These are phyloP conservation scores for Pygmarrhopalites habei DNA, from an alignment of 1,140 invertebrate genomes.

Conservation along the genomic window DNA sequence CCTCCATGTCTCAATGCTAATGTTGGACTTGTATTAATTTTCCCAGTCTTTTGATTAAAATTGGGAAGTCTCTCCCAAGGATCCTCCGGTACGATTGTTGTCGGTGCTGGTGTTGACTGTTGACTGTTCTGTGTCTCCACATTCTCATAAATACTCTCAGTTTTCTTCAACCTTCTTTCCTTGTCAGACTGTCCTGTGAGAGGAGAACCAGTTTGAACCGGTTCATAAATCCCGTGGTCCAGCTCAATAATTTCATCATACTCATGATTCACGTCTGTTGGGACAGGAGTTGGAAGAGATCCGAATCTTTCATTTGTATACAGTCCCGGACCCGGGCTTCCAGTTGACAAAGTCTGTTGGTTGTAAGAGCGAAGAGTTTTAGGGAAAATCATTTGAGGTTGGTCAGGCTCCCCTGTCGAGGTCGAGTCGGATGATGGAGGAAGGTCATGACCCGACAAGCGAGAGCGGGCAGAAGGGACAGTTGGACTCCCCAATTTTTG, in stretches of 20 bases:
- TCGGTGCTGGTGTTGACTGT: no score
- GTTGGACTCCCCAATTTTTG: conserved; percentile 21
- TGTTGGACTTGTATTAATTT: no score
- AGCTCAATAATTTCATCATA: conserved; percentile 24
- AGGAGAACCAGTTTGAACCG: background rate
- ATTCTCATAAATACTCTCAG: conserved; percentile 19
- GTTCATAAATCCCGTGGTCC: conserved; percentile 10
- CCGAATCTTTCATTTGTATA: no score
- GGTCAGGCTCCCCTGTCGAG: no score
- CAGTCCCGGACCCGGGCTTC: no score
- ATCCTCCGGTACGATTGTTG: background rate
- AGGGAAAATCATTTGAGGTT: no score
- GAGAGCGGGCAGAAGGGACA: no score
- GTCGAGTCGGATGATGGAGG: no score
- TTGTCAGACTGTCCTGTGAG: background rate
- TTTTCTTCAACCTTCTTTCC: background rate
- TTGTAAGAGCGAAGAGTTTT: no score
- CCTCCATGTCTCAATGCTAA: no score
- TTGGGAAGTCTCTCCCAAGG: conserved; percentile 13
- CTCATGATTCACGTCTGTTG: conserved; percentile 13
- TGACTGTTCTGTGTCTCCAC: conserved; percentile 2
- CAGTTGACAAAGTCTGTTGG: no score
- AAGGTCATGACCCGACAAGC: no score
- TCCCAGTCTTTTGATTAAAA: background rate
- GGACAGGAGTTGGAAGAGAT: background rate